Conservation (phyloP, 2,888 invertebrate genomes). For the Ectropis crepuscularia region DNA sequence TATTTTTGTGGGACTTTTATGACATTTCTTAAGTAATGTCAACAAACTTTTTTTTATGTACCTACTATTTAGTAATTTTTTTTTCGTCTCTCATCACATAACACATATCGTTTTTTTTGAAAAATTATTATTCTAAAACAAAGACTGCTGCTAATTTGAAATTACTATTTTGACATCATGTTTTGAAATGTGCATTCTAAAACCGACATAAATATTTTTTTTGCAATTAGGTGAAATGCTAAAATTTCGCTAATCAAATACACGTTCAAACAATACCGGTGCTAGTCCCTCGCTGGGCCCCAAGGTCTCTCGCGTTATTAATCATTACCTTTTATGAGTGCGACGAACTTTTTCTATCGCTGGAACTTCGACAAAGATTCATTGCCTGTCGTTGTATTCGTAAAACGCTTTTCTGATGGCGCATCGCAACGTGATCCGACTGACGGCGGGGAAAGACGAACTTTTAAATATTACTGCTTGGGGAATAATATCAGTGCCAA, state of each 20-base stretch:
- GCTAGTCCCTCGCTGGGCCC: not conserved
- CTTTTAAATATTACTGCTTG: slow-evolving; percentile 53
- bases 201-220: too few relatives aligned
- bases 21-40: too few relatives aligned
- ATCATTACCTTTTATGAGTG: slow-evolving; percentile 45
- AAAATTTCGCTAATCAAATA: slow-evolving; percentile 1
- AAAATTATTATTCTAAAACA: too few relatives aligned
- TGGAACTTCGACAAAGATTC: slow-evolving; percentile 61
- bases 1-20: too few relatives aligned
- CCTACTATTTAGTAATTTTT: too few relatives aligned
- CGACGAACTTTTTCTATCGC: slow-evolving; percentile 54
- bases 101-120: too few relatives aligned
- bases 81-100: too few relatives aligned
- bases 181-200: too few relatives aligned
- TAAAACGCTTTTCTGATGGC: slow-evolving; percentile 51
- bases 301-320: slow-evolving; percentile 36
- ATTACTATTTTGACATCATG: too few relatives aligned
- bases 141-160: too few relatives aligned
- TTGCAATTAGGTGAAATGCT: too few relatives aligned
- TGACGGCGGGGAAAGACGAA: slow-evolving; percentile 42
- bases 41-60: too few relatives aligned
- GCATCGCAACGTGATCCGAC: slow-evolving; percentile 30
- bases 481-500: slow-evolving; percentile 46
- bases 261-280: slow-evolving; percentile 5
- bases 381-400: slow-evolving; percentile 54